Evolutionary conservation across 2,797 vertebrate genomes (phyloP).

Genomic region (Apogon hyalosoma): DNA sequence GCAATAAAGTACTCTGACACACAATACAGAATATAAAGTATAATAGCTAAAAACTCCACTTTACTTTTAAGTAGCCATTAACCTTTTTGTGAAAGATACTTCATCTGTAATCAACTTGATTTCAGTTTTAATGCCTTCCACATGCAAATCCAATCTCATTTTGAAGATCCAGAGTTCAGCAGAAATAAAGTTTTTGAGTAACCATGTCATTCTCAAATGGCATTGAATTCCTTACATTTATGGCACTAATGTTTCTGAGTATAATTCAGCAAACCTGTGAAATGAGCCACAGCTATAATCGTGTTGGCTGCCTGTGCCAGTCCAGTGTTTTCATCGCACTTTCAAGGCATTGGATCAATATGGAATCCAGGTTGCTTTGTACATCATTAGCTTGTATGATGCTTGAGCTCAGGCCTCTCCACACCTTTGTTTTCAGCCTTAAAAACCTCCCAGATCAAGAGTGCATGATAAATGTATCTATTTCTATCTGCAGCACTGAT

Average conservation of each 20-base stretch:
- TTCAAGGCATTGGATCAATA: conserved; percentile 78
- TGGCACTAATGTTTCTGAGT: conserved; percentile 44
- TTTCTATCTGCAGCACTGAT: conserved; percentile 17
- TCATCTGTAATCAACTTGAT: too few relatives aligned
- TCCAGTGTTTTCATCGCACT: conserved; percentile 68
- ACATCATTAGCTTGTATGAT: conserved; percentile 73
- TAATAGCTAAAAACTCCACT: too few relatives aligned
- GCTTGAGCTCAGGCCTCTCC: conserved; percentile 52
- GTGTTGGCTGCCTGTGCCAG: conserved; percentile 50
- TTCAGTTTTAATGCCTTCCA: too few relatives aligned
- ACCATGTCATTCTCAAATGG: too few relatives aligned
- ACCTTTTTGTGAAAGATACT: too few relatives aligned
- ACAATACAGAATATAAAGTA: too few relatives aligned
- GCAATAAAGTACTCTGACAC: too few relatives aligned
- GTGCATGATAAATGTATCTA: conserved; percentile 30
- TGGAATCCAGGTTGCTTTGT: conserved; percentile 68
- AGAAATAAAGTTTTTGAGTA: too few relatives aligned
- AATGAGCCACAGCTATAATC: conserved; percentile 69
- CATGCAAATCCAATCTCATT: too few relatives aligned
- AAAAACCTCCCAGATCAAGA: conserved; percentile 48
- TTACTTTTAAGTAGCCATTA: too few relatives aligned
- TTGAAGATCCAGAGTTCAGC: too few relatives aligned
- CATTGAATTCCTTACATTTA: conserved; percentile 47
- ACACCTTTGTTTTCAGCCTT: conserved; percentile 46
- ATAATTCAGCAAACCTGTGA: conserved; percentile 55